Conservation (phyloP, 2,888 invertebrate genomes). For the Callyntrura sp. region DNA sequence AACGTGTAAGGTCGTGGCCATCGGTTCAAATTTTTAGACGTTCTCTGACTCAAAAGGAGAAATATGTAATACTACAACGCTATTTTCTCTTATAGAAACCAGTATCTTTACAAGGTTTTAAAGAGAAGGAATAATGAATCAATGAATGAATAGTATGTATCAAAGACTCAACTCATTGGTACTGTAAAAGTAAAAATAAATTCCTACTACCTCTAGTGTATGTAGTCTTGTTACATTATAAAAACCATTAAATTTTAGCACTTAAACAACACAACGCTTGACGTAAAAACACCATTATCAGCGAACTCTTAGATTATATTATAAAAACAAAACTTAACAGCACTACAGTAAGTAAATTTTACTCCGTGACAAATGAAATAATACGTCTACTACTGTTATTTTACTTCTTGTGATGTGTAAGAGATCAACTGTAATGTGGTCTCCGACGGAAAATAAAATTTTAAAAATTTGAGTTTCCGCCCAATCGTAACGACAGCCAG, state of each 20-base stretch:
- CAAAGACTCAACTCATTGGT: background rate
- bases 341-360: background rate
- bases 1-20: slow-evolving; percentile 59
- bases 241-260: background rate
- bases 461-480: background rate
- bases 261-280: background rate
- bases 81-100: background rate
- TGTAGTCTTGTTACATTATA: background rate
- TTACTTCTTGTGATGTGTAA: slow-evolving; percentile 10
- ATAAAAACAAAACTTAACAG: background rate
- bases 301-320: background rate
- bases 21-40: slow-evolving; percentile 19
- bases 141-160: slow-evolving; percentile 12
- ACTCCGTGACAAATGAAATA: background rate
- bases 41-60: slow-evolving; percentile 16
- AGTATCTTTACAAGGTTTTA: slow-evolving; percentile 13
- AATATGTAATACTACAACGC: background rate
- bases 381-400: background rate
- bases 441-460: slow-evolving; percentile 35
- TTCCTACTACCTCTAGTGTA: background rate
- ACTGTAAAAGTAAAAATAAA: slow-evolving; percentile 19
- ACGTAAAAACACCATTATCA: too few species aligned
- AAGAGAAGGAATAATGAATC: slow-evolving; percentile 24
- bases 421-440: slow-evolving; percentile 60
- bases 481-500: background rate